Conservation (phyloP, 2,113 vertebrate genomes). For the Caloenas nicobarica region DNA sequence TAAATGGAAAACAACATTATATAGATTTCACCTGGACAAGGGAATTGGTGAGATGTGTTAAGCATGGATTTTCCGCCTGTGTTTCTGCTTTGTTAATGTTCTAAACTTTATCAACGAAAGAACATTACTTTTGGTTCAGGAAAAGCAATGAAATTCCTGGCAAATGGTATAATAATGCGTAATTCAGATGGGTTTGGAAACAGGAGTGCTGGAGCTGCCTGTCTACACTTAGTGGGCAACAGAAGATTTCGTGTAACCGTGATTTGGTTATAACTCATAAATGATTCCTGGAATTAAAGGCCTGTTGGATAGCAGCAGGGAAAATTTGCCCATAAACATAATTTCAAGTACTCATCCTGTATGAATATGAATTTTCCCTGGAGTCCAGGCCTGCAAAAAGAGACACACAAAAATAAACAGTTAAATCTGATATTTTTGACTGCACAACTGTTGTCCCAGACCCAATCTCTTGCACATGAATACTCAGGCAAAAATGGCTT, state of each 20-base stretch:
- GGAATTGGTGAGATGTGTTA: background rate
- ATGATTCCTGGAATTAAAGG: background rate
- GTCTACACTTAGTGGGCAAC: background rate
- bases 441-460: background rate
- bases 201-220: background rate
- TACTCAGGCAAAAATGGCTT: background rate
- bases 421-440: background rate
- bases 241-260: background rate
- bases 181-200: background rate
- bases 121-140: background rate
- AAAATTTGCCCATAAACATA: background rate
- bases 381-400: background rate
- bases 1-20: background rate
- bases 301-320: background rate
- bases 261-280: background rate
- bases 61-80: background rate
- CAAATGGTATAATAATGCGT: background rate
- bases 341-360: background rate
- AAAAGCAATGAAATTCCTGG: background rate
- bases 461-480: background rate
- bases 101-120: background rate
- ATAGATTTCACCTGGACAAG: background rate
- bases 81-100: background rate
- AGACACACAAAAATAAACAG: background rate
- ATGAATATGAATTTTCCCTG: background rate